Evolutionary conservation across 1,140 invertebrate genomes (phyloP).

Genomic region (Gonatopus flavifemur): DNA sequence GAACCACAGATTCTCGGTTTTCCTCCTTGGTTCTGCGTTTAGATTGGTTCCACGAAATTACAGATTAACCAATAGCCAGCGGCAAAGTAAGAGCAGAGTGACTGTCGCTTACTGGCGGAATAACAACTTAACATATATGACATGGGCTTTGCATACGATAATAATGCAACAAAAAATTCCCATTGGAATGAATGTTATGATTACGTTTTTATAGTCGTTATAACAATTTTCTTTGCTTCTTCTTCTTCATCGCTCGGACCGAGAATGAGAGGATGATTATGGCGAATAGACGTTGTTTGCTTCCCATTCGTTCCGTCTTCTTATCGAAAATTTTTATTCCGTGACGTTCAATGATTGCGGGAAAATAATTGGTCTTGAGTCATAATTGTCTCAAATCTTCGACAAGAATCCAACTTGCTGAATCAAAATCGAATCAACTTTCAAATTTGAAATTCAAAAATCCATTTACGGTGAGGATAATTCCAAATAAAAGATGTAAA

Average conservation of each 20-base stretch:
- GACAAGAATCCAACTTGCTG: no score
- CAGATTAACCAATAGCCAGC: constrained; percentile 34
- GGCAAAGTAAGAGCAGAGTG: no score
- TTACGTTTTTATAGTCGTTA: neutral
- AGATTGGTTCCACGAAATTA: constrained; percentile 28
- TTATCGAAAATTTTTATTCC: neutral
- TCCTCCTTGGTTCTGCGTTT: constrained; percentile 19
- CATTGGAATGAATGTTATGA: constrained; percentile 15
- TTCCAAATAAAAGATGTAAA: no score
- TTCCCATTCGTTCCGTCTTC: neutral
- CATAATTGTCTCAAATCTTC: no score
- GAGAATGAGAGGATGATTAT: constrained; percentile 13
- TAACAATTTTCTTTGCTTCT: neutral
- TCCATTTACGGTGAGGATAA: no score
- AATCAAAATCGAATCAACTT: no score
- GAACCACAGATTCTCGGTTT: constrained; percentile 27
- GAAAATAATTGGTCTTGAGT: no score
- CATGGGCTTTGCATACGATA: constrained; percentile 31
- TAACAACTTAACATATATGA: constrained; percentile 31
- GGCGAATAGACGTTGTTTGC: neutral
- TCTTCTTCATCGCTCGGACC: constrained; percentile 1
- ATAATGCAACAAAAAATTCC: constrained; percentile 20
- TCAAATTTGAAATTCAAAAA: no score
- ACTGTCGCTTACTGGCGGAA: constrained; percentile 31
- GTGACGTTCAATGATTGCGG: no score